These are phyloP conservation scores for Aegithalos caudatus DNA, from an alignment of 2,113 vertebrate species.

Conservation along the genomic window DNA sequence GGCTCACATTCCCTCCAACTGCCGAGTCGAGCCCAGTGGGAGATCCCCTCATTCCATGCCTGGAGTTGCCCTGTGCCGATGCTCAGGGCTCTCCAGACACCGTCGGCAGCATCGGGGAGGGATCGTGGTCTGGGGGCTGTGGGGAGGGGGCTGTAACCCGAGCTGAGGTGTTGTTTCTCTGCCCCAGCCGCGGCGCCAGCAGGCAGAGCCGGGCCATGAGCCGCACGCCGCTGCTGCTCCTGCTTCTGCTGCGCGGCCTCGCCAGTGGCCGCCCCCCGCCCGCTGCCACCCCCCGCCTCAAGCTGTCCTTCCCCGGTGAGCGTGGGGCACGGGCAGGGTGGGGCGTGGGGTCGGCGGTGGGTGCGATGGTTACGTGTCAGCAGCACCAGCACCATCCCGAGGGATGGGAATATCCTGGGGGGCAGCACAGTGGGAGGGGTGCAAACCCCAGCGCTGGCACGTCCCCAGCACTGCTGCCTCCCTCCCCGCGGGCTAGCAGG, in stretches of 20 bases:
- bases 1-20: rapidly evolving
- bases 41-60: rapidly evolving
- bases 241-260: background rate
- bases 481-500: rapidly evolving
- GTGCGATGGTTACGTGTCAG: rapidly evolving
- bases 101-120: background rate
- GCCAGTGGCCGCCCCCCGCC: background rate
- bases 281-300: slow-evolving; percentile 28
- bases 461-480: rapidly evolving
- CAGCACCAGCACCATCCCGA: background rate
- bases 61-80: rapidly evolving
- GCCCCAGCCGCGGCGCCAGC: background rate
- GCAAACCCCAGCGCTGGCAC: background rate
- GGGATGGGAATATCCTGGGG: rapidly evolving
- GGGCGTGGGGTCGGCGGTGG: rapidly evolving
- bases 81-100: background rate
- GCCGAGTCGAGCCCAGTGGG: background rate
- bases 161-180: slow-evolving; percentile 37
- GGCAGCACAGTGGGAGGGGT: background rate
- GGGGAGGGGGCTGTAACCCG: slow-evolving; percentile 31
- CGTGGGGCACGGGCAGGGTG: background rate
- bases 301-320: slow-evolving; percentile 40
- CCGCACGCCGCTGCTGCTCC: background rate
- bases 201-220: slow-evolving; percentile 19
- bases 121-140: background rate